A percentile compares a stretch with the other conserved stretches of the same genome.
Evolutionary conservation across 2,888 invertebrate genomes (phyloP).

Genomic region (Pyrgus malvae): DNA sequence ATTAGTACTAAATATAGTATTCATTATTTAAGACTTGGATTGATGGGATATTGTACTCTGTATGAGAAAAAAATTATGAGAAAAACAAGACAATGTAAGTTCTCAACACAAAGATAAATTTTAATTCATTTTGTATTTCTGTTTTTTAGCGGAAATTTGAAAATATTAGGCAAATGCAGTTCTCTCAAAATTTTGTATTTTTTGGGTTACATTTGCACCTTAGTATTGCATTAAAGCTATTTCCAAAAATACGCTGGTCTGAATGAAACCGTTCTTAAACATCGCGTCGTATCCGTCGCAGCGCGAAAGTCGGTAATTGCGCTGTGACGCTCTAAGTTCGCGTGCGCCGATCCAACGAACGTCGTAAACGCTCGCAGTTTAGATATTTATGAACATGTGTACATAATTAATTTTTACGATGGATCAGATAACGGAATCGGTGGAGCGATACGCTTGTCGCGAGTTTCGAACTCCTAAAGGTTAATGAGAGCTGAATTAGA

Average conservation of each 20-base stretch:
- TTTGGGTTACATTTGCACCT: too few relatives aligned
- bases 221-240: not conserved
- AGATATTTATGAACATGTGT: conserved; percentile 80
- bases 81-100: too few relatives aligned
- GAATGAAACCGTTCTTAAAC: not conserved
- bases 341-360: conserved; percentile 58
- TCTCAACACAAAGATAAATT: too few relatives aligned
- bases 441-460: conserved; percentile 73
- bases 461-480: conserved; percentile 52
- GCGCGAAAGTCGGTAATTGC: conserved; percentile 10
- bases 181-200: too few relatives aligned
- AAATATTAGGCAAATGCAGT: too few relatives aligned
- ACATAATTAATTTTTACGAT: conserved; percentile 80
- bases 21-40: too few relatives aligned
- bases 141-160: too few relatives aligned
- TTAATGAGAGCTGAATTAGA: conserved; percentile 65
- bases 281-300: not conserved
- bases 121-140: too few relatives aligned
- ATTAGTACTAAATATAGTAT: too few relatives aligned
- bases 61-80: too few relatives aligned
- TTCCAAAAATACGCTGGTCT: not conserved
- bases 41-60: too few relatives aligned
- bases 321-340: conserved; percentile 41
- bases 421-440: conserved; percentile 74
- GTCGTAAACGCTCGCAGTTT: conserved; percentile 73